Base-by-base conservation (phyloP, 1,140 invertebrate genomes). In the Mactra quadrangularis region DNA sequence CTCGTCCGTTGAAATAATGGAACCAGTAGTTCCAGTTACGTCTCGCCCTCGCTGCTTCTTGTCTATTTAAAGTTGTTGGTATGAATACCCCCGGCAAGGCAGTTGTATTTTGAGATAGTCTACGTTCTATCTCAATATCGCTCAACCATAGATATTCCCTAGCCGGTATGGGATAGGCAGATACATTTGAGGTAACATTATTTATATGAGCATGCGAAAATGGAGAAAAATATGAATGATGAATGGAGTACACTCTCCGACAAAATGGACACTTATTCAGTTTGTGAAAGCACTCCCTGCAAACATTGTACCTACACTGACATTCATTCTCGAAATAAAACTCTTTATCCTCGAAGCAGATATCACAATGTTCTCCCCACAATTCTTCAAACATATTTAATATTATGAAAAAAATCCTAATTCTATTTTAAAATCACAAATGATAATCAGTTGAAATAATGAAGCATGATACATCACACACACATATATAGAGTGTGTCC, bases 11-110 rank as follows among this genome's bases (percentile, higher is more conserved):
- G 27, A 71, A 71, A 71, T 22, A 31, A 50, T 71, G 41, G 52
- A 71, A 71, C 68, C 45, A 71, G 38, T 45, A 50, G 31, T 71
- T 71, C 68, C 68, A 71, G 50, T 71, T 71, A 25, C 38, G 22
- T 53, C 27, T 25, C 68, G 41, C 68, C 68, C 38, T 71, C 29
- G n/a, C 27, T 19, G 45, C 50, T 9, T 71, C 45, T 11, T 31
- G 25, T 3, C 50, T n/a, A 71, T 31, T 71, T 41, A 71, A 71
- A 33, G 17, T 38, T 29, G 68, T 29, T 29, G 68, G 25, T 9
- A 31, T 4, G 25, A 31, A 71, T 38, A 50, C 47, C 25, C 45
- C 68, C 3, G 68, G 47, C 25, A 71, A 31, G 22, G 68, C n/a
- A n/a, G n/a, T n/a, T n/a, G n/a, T n/a, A n/a, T n/a, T n/a, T n/a